These are phyloP conservation scores for Myiopsitta monachus DNA, from an alignment of 2,113 vertebrate genomes.

Conservation along the genomic window DNA sequence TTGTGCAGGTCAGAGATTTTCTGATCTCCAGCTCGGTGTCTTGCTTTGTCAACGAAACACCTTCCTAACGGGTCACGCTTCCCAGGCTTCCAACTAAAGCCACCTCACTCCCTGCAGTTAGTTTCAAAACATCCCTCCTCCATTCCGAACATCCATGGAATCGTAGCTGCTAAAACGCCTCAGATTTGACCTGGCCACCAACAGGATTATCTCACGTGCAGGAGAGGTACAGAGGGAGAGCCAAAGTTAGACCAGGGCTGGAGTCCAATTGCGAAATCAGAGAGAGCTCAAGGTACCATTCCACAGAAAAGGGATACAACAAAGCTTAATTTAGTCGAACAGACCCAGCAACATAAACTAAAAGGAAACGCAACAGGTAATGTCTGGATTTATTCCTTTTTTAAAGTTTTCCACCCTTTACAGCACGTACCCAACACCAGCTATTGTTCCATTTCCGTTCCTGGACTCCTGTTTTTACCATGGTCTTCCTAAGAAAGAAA, in stretches of 20 bases:
- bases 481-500: rapidly evolving
- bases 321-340: not conserved
- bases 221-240: not conserved
- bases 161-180: not conserved
- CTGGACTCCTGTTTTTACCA: not conserved
- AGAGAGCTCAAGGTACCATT: rapidly evolving
- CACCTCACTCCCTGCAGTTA: not conserved
- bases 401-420: rapidly evolving
- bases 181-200: not conserved
- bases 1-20: not conserved
- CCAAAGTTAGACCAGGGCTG: not conserved
- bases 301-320: not conserved
- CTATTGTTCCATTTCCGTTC: not conserved
- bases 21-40: not conserved
- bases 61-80: not conserved
- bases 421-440: not conserved
- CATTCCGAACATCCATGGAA: not conserved
- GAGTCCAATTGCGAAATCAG: not conserved
- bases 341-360: not conserved
- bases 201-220: rapidly evolving
- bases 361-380: not conserved
- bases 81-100: not conserved
- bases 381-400: not conserved
- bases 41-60: not conserved
- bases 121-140: not conserved